Conservation (phyloP, 2,888 invertebrate species). For the Punctoribates punctum region DNA sequence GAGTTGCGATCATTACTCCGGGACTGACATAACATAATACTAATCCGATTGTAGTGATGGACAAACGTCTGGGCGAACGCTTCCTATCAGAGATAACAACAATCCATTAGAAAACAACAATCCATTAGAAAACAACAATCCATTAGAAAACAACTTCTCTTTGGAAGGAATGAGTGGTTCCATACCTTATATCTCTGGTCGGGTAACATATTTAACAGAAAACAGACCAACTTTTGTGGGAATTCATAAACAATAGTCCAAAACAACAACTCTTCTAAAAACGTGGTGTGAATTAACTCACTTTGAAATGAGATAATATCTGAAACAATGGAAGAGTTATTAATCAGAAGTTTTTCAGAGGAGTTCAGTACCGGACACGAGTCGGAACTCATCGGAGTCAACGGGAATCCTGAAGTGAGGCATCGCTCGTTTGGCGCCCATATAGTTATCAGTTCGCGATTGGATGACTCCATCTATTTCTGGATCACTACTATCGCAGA, state of each 20-base stretch:
- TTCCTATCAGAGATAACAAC: constrained; percentile 56
- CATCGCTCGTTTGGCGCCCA: constrained; percentile 16
- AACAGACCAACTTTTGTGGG: constrained; percentile 92
- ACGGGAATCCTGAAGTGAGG: constrained; percentile 15
- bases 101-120: constrained; percentile 37
- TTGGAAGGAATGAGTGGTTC: background rate
- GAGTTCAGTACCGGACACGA: constrained; percentile 5
- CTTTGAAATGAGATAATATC: constrained; percentile 39
- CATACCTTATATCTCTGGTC: constrained; percentile 79
- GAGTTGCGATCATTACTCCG: constrained; percentile 51
- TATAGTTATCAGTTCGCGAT: constrained; percentile 26
- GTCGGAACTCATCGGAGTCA: constrained; percentile 24
- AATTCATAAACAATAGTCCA: constrained; percentile 96
- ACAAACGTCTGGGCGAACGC: constrained; percentile 91
- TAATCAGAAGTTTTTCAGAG: background rate
- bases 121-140: constrained; percentile 52
- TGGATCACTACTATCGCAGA: constrained; percentile 26
- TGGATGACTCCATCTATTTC: constrained; percentile 14
- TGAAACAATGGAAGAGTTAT: constrained; percentile 22
- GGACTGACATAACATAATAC: constrained; percentile 71
- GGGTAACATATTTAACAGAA: constrained; percentile 88
- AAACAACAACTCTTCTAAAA: constrained; percentile 92
- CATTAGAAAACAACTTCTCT: constrained; percentile 51
- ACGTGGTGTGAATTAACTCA: constrained; percentile 73
- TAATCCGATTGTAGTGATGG: constrained; percentile 90